phyloP scores from a whole-genome alignment of 2,888 invertebrate genomes.

The Cataglyphis albicans region DNA sequence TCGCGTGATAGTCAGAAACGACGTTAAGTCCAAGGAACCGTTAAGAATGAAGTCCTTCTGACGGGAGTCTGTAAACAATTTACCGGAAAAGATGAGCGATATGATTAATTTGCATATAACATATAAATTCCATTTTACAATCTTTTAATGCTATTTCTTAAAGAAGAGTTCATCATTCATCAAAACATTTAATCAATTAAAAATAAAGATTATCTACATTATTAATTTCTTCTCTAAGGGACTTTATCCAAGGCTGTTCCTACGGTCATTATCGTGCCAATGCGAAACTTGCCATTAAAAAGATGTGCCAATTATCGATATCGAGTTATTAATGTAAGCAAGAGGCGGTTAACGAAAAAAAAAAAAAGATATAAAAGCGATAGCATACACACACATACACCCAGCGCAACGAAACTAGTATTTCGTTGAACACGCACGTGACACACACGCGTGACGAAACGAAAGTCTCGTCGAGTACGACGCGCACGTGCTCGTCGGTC shows the following conservation, averaged over 20 bases:
- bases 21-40: conserved; percentile 37
- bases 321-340: conserved; percentile 66
- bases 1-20: conserved; percentile 45
- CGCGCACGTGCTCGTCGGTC: conserved; percentile 39
- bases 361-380: conserved; percentile 21
- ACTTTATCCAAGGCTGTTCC: conserved; percentile 33
- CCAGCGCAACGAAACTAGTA: conserved; percentile 29
- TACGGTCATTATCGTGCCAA: conserved; percentile 82
- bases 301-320: conserved; percentile 83
- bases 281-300: conserved; percentile 83
- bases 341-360: conserved; percentile 40
- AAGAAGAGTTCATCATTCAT: not conserved
- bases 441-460: conserved; percentile 19
- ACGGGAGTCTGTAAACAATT: conserved; percentile 21
- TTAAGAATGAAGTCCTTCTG: conserved; percentile 27
- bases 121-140: not conserved
- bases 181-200: not conserved
- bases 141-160: not conserved
- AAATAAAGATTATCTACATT: conserved; percentile 2
- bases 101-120: not conserved
- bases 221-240: conserved; percentile 29
- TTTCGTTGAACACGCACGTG: conserved; percentile 17
- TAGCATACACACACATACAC: conserved; percentile 10
- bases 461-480: conserved; percentile 33
- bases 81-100: not conserved